Percentiles rank a stretch among this genome's conserved stretches.
Evolutionary conservation across 2,797 vertebrate genomes (phyloP).

Genomic region (Luscinia luscinia): DNA sequence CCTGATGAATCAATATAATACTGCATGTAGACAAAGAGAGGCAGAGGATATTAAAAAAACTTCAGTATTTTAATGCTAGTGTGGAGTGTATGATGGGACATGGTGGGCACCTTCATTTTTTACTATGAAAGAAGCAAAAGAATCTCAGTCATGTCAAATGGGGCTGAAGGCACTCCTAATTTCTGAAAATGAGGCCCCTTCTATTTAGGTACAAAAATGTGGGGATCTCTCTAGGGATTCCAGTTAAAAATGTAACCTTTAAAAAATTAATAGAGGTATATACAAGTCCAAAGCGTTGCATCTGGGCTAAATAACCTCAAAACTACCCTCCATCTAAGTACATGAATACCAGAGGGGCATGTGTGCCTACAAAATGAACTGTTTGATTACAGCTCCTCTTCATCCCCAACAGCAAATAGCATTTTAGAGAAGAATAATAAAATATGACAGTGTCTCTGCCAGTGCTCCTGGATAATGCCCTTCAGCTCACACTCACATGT

Average conservation of each 20-base stretch:
- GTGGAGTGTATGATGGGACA: neutral
- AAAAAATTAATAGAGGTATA: neutral
- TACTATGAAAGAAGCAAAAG: neutral
- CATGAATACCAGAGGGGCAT: neutral
- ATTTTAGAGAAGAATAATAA: conserved; percentile 11
- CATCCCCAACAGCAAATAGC: neutral
- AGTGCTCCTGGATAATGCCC: neutral
- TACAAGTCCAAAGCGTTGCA: neutral
- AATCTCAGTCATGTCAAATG: neutral
- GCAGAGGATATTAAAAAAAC: neutral
- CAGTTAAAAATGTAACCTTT: neutral
- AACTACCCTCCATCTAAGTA: neutral
- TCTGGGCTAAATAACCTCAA: neutral
- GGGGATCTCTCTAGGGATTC: neutral
- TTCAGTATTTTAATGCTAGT: neutral
- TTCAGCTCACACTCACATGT: neutral
- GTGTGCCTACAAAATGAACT: neutral
- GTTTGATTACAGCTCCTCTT: neutral
- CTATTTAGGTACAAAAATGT: neutral
- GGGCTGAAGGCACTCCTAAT: neutral
- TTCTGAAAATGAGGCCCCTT: conserved; percentile 5
- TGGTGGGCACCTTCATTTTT: neutral
- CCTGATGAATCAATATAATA: neutral
- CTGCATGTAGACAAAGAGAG: neutral
- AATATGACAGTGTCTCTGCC: neutral